Conservation (phyloP, 2,113 vertebrate genomes). For the Furnarius figulus region DNA sequence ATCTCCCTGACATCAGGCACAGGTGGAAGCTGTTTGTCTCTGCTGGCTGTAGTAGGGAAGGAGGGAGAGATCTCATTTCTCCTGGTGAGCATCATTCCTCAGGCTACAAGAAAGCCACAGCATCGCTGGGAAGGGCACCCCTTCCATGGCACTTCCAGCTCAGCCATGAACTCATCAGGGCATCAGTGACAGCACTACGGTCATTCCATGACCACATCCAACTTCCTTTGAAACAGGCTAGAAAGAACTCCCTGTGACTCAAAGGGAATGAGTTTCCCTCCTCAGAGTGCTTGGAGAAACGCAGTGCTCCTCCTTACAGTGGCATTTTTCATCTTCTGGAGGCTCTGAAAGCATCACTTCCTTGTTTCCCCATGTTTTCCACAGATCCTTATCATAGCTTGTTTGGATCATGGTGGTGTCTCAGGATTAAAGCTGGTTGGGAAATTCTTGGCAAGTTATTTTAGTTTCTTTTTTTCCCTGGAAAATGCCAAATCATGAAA, state of each 20-base stretch:
- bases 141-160: not conserved
- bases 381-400: not conserved
- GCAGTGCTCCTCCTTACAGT: not conserved
- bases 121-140: not conserved
- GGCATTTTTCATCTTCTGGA: not conserved
- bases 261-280: not conserved
- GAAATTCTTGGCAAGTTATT: constrained; percentile 44
- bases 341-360: not conserved
- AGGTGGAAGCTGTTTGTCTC: not conserved
- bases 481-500: constrained; percentile 27
- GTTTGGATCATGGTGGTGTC: not conserved
- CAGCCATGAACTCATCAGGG: not conserved
- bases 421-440: constrained; percentile 7
- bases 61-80: not conserved
- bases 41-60: not conserved
- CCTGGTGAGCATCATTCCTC: not conserved
- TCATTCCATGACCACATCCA: not conserved
- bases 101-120: not conserved
- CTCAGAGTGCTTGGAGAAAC: not conserved
- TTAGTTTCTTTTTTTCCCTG: not conserved
- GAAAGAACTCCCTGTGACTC: not conserved
- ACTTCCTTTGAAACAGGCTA: not conserved
- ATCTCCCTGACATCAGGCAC: not conserved
- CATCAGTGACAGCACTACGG: not conserved
- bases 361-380: constrained; percentile 38